Evolutionary conservation across 2,797 vertebrate genomes (phyloP), one percentile per base, ranked within the genome.

Genomic region (Spea hammondii): DNA sequence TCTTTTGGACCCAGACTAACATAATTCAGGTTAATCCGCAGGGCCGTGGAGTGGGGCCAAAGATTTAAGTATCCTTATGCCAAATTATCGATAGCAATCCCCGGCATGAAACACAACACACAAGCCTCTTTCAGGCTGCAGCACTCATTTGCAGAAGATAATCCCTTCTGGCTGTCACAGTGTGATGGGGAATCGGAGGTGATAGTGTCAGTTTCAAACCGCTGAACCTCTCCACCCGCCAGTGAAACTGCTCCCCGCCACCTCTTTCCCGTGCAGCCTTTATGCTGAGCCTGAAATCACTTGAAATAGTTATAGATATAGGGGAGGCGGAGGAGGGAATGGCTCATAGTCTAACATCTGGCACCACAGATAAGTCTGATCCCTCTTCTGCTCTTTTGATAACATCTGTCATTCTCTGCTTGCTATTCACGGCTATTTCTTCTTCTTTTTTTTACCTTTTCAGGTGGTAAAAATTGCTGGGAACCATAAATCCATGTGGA

Each of bases 301-400:
- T 82, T 65, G 75, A 82, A 77, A 65, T 74, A 60, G 65, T 77
- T 17, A 57, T 65, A 74, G 80, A 82, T 70, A 77, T 17, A 64
- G 75, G 44, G 80, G 70, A 65, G 65, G 70, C 53, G 68, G 73
- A 80, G 79, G 70, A 72, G 70, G 32, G 55, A 48, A 75, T 69
- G 70, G 70, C 70, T 73, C 69, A 77, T 73, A 82, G 11, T 73
- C 48, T 77, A 69, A 82, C 79, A 82, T 82, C 80, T 82, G 80
- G 75, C 70, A 32, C 55, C 8, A 5, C 70, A 77, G 80, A 82
- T 82, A 82, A 82, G 75, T 82, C 70, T 82, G 80, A 82, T 82
- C 80, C 80, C 70, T 82, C 80, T 82, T 55, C 70, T 82, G 65
- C 50, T 51, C 65, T 81, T 55, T 70, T 44, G 80, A 82, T 82